Conservation (phyloP, 2,888 invertebrate species). For the Nebria brevicollis region DNA sequence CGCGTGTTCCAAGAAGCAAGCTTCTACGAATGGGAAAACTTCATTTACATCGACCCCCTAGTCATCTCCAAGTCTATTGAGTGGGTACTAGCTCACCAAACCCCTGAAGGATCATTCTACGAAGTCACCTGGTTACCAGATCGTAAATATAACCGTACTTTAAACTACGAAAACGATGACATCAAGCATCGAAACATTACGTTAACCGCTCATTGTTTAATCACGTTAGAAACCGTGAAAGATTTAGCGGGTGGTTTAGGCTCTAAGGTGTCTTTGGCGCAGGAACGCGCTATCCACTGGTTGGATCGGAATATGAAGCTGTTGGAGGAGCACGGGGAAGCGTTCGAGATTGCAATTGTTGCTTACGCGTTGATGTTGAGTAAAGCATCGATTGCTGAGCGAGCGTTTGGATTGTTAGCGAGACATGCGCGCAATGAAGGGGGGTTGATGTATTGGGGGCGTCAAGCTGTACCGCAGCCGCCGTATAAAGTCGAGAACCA, state of each 20-base stretch:
- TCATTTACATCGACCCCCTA: conserved; percentile 89
- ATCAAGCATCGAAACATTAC: conserved; percentile 82
- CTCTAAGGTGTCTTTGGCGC: conserved; percentile 79
- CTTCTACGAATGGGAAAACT: conserved; percentile 97
- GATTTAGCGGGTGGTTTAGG: conserved; percentile 79
- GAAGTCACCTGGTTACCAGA: conserved; percentile 89
- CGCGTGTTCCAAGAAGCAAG: conserved; percentile 90
- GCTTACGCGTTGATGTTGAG: conserved; percentile 87
- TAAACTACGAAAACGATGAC: conserved; percentile 66
- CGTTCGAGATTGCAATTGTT: conserved; percentile 88
- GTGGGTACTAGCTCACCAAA: conserved; percentile 89
- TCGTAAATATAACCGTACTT: conserved; percentile 84
- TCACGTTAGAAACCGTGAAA: conserved; percentile 85
- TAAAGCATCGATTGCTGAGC: conserved; percentile 86
- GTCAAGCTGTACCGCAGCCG: conserved; percentile 79
- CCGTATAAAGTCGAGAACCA: conserved; percentile 91
- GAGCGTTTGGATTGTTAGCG: conserved; percentile 80
- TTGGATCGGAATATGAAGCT: conserved; percentile 84
- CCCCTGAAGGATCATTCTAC: conserved; percentile 86
- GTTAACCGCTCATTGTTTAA: conserved; percentile 92
- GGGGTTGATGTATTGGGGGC: conserved; percentile 89
- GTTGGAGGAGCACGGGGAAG: conserved; percentile 75
- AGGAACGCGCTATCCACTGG: conserved; percentile 80
- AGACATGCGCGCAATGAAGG: conserved; percentile 75
- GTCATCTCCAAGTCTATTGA: conserved; percentile 86